Evolutionary conservation across 2,797 vertebrate genomes (phyloP).

Genomic region (Scyliorhinus canicula): DNA sequence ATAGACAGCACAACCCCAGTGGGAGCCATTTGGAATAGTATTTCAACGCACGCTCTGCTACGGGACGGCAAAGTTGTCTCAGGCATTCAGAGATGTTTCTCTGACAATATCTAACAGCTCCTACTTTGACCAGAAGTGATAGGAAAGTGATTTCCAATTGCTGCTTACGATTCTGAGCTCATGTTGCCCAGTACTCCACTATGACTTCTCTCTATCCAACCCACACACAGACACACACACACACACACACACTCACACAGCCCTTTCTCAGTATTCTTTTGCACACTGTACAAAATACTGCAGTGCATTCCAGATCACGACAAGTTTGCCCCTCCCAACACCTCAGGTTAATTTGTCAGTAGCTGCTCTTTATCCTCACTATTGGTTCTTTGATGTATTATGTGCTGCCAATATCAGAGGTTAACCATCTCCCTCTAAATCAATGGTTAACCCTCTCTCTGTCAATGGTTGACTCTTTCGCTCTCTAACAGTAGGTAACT

Average conservation of each 20-base stretch:
- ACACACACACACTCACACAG: background rate
- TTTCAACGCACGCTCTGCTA: too few species aligned
- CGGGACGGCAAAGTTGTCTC: background rate
- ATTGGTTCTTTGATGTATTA: background rate
- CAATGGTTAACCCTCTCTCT: too few species aligned
- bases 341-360: too few species aligned
- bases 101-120: background rate
- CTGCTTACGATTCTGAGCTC: background rate
- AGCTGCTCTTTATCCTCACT: background rate
- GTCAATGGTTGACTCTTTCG: too few species aligned
- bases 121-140: background rate
- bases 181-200: background rate
- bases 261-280: too few species aligned
- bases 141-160: background rate
- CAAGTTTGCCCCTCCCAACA: too few species aligned
- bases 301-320: too few species aligned
- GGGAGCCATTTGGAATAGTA: background rate
- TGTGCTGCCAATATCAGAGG: too few species aligned
- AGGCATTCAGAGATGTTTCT: background rate
- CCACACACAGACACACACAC: background rate
- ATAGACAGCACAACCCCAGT: background rate
- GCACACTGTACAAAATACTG: too few species aligned
- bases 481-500: too few species aligned
- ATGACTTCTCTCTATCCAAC: background rate
- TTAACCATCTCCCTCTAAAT: too few species aligned